Evolutionary conservation across 2,888 invertebrate species (phyloP).

Genomic region (Clivina fossor): DNA sequence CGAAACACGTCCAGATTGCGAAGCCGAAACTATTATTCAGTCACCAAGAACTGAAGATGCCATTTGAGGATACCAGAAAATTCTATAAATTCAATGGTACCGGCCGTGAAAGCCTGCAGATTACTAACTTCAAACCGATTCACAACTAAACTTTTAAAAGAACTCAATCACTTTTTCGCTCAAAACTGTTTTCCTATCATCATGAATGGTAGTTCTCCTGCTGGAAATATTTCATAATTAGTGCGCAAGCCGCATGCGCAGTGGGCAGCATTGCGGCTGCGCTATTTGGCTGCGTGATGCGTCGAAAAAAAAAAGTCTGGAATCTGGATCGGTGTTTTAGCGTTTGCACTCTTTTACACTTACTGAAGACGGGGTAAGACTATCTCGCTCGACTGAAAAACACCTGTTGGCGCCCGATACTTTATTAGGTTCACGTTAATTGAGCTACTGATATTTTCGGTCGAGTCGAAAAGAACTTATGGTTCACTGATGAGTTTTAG

Average conservation of each 20-base stretch:
- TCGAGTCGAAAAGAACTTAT: too few relatives aligned
- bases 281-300: neutral
- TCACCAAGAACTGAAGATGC: too few relatives aligned
- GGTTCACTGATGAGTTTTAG: too few relatives aligned
- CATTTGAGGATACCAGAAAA: too few relatives aligned
- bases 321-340: constrained; percentile 46
- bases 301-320: constrained; percentile 50
- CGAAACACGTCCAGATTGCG: too few relatives aligned
- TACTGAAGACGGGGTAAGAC: neutral
- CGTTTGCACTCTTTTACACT: constrained; percentile 22
- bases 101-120: too few relatives aligned
- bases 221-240: constrained; percentile 33
- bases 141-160: too few relatives aligned
- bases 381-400: constrained; percentile 32
- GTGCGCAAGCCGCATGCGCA: constrained; percentile 1
- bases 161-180: constrained; percentile 4
- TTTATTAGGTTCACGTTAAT: constrained; percentile 48
- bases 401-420: constrained; percentile 45
- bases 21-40: too few relatives aligned
- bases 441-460: constrained; percentile 42
- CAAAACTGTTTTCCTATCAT: constrained; percentile 16
- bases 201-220: constrained; percentile 27
- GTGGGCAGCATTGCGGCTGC: constrained; percentile 14
- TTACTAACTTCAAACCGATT: too few relatives aligned
- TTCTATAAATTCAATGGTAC: too few relatives aligned